Conservation (phyloP, 2,113 vertebrate genomes). For the Mus pahari region DNA sequence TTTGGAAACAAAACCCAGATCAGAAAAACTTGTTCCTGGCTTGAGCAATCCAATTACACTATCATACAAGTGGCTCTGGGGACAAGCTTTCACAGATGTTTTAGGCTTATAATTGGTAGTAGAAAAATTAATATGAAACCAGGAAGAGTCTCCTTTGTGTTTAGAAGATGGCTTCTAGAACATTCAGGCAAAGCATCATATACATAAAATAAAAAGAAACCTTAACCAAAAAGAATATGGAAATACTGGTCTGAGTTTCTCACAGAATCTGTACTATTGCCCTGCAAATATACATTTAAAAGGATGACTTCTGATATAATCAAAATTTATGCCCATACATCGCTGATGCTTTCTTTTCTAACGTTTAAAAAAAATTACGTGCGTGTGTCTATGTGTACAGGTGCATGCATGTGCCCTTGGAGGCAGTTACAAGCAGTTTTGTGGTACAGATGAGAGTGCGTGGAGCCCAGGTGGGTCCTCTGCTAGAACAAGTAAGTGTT, state of each 20-base stretch:
- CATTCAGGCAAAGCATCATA: background rate
- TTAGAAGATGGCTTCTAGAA: background rate
- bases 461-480: background rate
- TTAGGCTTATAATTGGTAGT: background rate
- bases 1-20: background rate
- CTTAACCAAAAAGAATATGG: background rate
- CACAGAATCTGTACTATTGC: background rate
- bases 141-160: background rate
- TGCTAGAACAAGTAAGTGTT: background rate
- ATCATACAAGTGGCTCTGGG: background rate
- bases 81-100: background rate
- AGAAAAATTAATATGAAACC: background rate
- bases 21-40: background rate
- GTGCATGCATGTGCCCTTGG: background rate
- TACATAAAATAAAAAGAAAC: background rate
- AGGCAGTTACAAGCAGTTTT: background rate
- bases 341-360: background rate
- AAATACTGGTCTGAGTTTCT: background rate
- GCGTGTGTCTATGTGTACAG: background rate
- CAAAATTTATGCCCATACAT: background rate
- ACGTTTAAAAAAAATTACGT: background rate
- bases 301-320: background rate
- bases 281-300: background rate
- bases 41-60: background rate
- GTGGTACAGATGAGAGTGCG: background rate